Percentiles rank a stretch among this genome's conserved stretches.
phyloP scores from a whole-genome alignment of 2,888 invertebrate species.

The Calephelis perditalis region DNA sequence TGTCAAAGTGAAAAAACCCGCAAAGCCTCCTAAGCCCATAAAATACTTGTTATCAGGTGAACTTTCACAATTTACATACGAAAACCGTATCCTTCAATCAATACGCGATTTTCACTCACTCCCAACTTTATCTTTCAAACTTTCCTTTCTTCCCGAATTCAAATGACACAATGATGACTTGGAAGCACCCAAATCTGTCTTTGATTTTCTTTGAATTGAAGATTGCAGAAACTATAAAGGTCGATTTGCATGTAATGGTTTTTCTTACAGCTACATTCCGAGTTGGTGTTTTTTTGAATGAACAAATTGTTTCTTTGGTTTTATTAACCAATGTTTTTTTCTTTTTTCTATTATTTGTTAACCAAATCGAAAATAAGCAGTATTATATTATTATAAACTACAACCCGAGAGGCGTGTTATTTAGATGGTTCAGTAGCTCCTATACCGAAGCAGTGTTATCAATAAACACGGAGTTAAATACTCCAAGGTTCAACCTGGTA shows the following conservation, averaged over 20 bases:
- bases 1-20: neutral
- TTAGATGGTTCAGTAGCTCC: too few relatives aligned
- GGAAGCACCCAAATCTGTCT: constrained; percentile 29
- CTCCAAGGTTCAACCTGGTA: too few relatives aligned
- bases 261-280: neutral
- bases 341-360: too few relatives aligned
- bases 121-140: constrained; percentile 16
- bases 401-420: too few relatives aligned
- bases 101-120: constrained; percentile 17
- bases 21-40: neutral
- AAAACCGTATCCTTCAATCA: constrained; percentile 16
- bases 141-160: constrained; percentile 17
- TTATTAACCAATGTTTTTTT: too few relatives aligned
- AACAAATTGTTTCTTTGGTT: too few relatives aligned
- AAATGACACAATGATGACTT: constrained; percentile 27
- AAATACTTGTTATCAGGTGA: constrained; percentile 11
- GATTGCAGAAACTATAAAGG: constrained; percentile 13
- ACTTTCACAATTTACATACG: constrained; percentile 13
- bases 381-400: too few relatives aligned
- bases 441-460: too few relatives aligned
- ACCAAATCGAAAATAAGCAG: too few relatives aligned
- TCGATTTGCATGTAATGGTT: neutral
- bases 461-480: too few relatives aligned
- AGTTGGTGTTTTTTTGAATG: too few relatives aligned
- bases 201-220: constrained; percentile 33